A percentile compares a stretch with the other conserved stretches of the same genome.
phyloP scores from a whole-genome alignment of 2,888 invertebrate genomes.

The Synanthedon tipuliformis region DNA sequence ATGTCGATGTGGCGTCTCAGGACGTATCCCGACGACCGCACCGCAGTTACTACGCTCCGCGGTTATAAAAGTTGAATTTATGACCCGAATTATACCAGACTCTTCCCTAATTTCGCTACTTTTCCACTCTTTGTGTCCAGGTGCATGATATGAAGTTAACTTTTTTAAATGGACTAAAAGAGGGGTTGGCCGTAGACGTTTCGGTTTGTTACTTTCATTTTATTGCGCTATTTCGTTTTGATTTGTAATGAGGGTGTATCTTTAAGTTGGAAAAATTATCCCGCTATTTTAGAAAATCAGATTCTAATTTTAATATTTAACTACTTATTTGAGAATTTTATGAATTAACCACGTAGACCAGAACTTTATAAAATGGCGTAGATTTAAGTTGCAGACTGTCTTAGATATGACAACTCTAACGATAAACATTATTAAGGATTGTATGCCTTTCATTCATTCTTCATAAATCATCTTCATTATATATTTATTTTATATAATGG shows the following conservation, averaged over 20 bases:
- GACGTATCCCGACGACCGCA: conserved; percentile 18
- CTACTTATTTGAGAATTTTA: too few relatives aligned
- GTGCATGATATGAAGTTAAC: conserved; percentile 53
- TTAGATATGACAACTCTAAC: too few relatives aligned
- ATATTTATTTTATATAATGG: too few relatives aligned
- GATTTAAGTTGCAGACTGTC: too few relatives aligned
- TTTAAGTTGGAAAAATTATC: conserved; percentile 13
- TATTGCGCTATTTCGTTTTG: conserved; percentile 42
- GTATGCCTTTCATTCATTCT: too few relatives aligned
- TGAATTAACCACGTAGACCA: too few relatives aligned
- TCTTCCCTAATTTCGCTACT: conserved; percentile 49
- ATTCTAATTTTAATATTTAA: too few relatives aligned
- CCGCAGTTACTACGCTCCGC: conserved; percentile 29
- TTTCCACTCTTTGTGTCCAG: conserved; percentile 46
- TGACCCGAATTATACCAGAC: conserved; percentile 59
- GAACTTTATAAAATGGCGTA: too few relatives aligned
- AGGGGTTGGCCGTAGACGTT: conserved; percentile 31
- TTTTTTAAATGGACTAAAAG: conserved; percentile 39
- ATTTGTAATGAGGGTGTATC: conserved; percentile 32
- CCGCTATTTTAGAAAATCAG: neutral
- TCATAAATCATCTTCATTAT: too few relatives aligned
- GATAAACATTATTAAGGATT: too few relatives aligned
- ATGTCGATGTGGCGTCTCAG: conserved; percentile 58
- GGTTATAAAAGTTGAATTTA: conserved; percentile 67
- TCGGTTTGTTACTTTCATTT: conserved; percentile 31